These are phyloP conservation scores for Labeo rohita DNA, from an alignment of 2,113 vertebrate species.

Conservation along the genomic window DNA sequence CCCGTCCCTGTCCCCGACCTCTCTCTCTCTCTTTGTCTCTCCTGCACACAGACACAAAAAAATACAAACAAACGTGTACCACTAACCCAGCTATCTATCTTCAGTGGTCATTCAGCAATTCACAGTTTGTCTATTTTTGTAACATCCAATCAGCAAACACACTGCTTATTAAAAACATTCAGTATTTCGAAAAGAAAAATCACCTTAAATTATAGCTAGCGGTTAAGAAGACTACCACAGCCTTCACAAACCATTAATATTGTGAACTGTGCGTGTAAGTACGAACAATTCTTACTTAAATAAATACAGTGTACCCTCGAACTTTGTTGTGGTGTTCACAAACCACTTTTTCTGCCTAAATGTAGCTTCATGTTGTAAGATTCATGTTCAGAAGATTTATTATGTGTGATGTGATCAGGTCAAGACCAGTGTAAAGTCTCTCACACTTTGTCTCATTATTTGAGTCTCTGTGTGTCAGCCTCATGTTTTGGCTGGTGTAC, in stretches of 20 bases:
- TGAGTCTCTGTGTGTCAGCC: not conserved
- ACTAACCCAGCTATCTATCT: not conserved
- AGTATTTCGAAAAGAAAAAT: not conserved
- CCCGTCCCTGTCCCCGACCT: no score
- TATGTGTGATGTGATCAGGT: constrained; percentile 22
- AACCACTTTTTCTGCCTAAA: not conserved
- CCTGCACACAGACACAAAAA: not conserved
- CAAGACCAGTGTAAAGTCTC: constrained; percentile 14
- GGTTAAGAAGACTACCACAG: not conserved
- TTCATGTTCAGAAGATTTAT: not conserved
- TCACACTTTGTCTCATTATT: constrained; percentile 31
- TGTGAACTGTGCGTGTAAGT: not conserved
- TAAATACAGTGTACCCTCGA: not conserved
- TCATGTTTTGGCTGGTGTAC: not conserved
- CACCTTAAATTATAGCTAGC: not conserved
- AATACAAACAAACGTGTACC: not conserved
- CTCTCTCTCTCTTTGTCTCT: not conserved
- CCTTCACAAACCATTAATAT: not conserved
- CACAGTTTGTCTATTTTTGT: not conserved
- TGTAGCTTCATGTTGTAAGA: not conserved
- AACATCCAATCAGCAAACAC: not conserved
- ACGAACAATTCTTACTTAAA: not conserved
- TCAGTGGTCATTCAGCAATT: not conserved
- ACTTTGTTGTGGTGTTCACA: not conserved
- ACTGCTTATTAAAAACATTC: not conserved